Evolutionary conservation across 2,888 invertebrate species (phyloP), one percentile per base, ranked within the genome.

Genomic region (Zele albiditarsus): DNA sequence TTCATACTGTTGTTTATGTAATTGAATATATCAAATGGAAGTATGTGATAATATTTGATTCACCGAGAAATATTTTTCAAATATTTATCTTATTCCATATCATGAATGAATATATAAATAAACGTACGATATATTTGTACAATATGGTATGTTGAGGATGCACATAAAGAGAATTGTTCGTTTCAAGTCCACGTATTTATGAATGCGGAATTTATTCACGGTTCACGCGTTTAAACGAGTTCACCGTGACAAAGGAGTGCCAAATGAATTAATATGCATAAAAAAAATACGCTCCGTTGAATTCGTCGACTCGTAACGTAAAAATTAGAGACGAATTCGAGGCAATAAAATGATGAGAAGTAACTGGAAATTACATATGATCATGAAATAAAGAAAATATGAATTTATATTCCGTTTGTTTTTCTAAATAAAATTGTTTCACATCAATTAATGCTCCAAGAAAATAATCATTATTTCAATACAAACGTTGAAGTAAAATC

Each of bases 241-340:
- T 63, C 71, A 53, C 62, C 71, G 71, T 71, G 71, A 72, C 66
- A 57, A 66, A 65, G 53, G 57, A 72, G 57, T 66, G 72, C 72
- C 53, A 72, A 53, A 33, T 66, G 73, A 60, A 66, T 73, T 66
- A 73, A 57, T 66, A 67, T 67, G 58, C 65, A 65, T n/a, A 46
- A 46, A 46, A 46, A 53, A 53, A 53, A 53, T 28, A 73, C 67
- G 58, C 73, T 73, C 60, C 58, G 67, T 58, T 67, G 67, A 73
- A 73, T 67, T 67, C 23, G 42, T 67, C 46, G 67, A 60, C 20
- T 58, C 67, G 42, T 73, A 20, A 20, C 20, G 67, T 46, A 73
- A 42, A 65, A 66, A 73, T 73, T 66, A 28, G 67, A 60, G 38
- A 66, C 23, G 14, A 31, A 38, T n/a, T 4, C 65, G 20, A 33